These are phyloP conservation scores for Oegoconia quadripuncta DNA, from an alignment of 2,888 invertebrate genomes.

Conservation along the genomic window DNA sequence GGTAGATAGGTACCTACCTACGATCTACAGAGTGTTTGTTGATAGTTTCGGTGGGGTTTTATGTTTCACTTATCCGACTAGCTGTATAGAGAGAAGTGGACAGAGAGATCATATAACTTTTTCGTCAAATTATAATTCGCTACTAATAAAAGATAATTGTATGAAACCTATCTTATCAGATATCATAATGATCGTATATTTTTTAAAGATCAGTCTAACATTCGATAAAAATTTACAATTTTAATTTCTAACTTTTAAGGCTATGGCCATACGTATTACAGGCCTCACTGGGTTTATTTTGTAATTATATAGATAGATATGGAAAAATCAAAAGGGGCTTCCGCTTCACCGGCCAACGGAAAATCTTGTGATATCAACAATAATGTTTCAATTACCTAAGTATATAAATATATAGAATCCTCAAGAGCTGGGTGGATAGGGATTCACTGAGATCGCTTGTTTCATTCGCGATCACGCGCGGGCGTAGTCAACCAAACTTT, in stretches of 20 bases:
- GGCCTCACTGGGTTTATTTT: conserved; percentile 27
- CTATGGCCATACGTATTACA: conserved; percentile 39
- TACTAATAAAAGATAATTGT: conserved; percentile 49
- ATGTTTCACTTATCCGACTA: conserved; percentile 1
- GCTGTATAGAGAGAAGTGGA: conserved; percentile 53
- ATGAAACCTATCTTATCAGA: conserved; percentile 51
- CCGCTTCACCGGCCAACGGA: too few species aligned
- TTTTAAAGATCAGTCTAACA: conserved; percentile 78
- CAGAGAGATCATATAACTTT: conserved; percentile 56
- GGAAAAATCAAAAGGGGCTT: neutral
- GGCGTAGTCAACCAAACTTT: too few species aligned
- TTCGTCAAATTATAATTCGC: conserved; percentile 37
- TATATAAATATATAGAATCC: too few species aligned
- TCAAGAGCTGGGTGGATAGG: too few species aligned
- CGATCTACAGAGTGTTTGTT: too few species aligned
- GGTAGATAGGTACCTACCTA: too few species aligned
- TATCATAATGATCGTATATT: conserved; percentile 62
- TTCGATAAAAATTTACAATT: conserved; percentile 73
- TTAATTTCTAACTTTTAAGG: conserved; percentile 53
- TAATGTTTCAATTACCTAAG: too few species aligned
- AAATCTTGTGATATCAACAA: too few species aligned
- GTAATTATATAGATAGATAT: conserved; percentile 14
- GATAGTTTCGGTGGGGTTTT: too few species aligned
- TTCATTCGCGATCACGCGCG: too few species aligned
- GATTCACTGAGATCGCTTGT: too few species aligned